phyloP scores from a whole-genome alignment of 2,888 invertebrate species.

The Coenonympha glycerion region DNA sequence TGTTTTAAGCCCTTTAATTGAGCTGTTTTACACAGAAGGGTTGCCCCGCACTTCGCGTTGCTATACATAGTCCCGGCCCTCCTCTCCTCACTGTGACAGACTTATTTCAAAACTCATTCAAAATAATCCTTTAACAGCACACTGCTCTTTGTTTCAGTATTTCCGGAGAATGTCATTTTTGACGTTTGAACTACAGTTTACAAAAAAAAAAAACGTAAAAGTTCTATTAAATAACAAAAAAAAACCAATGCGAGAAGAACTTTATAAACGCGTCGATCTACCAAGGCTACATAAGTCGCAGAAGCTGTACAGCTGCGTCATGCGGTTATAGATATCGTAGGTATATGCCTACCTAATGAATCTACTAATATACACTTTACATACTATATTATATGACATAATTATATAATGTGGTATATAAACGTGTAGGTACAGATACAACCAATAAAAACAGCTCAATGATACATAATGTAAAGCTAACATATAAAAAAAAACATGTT shows the following conservation, averaged over 20 bases:
- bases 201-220: conserved; percentile 27
- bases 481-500: conserved; percentile 26
- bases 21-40: conserved; percentile 71
- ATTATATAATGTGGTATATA: neutral
- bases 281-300: conserved; percentile 58
- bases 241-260: conserved; percentile 37
- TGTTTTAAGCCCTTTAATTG: conserved; percentile 66
- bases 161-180: conserved; percentile 53
- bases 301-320: conserved; percentile 31
- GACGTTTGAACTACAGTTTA: conserved; percentile 44
- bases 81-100: conserved; percentile 41
- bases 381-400: too few relatives aligned
- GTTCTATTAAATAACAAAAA: conserved; percentile 1
- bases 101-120: conserved; percentile 49
- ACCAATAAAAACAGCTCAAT: conserved; percentile 12
- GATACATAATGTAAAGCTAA: conserved; percentile 21
- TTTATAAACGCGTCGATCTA: conserved; percentile 48
- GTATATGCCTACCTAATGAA: neutral
- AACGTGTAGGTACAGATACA: neutral
- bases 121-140: conserved; percentile 52
- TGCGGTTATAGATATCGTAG: neutral
- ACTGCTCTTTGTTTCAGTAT: conserved; percentile 62
- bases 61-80: conserved; percentile 58
- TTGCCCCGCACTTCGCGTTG: conserved; percentile 55
- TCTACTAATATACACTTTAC: too few relatives aligned